Percentiles rank a stretch among this genome's conserved stretches.
These are phyloP conservation scores for mouse (Mus musculus) DNA, from an alignment of 2,113 vertebrate genomes.

Conservation along the genomic window GRCm39 chr13:60227001-60227500, in stretches of 20 bases:
- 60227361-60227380: background rate
- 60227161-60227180: too few relatives aligned
- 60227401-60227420: background rate
- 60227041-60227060: background rate
- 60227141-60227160: too few relatives aligned
- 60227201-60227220: too few relatives aligned
- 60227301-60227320: background rate
- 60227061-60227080: background rate
- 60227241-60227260: too few relatives aligned
- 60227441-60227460: constrained; percentile 12
- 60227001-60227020: background rate
- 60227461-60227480: background rate
- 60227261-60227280: too few relatives aligned
- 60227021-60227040: background rate
- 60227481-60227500: background rate
- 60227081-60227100: background rate
- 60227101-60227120: too few relatives aligned
- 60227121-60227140: too few relatives aligned
- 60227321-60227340: constrained; percentile 6
- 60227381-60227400: background rate
- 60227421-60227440: background rate
- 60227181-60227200: too few relatives aligned
- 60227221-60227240: too few relatives aligned
- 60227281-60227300: background rate
- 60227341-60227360: constrained; percentile 6